Evolutionary conservation across 2,888 invertebrate species (phyloP).

Genomic region (Oxycera nigricornis): DNA sequence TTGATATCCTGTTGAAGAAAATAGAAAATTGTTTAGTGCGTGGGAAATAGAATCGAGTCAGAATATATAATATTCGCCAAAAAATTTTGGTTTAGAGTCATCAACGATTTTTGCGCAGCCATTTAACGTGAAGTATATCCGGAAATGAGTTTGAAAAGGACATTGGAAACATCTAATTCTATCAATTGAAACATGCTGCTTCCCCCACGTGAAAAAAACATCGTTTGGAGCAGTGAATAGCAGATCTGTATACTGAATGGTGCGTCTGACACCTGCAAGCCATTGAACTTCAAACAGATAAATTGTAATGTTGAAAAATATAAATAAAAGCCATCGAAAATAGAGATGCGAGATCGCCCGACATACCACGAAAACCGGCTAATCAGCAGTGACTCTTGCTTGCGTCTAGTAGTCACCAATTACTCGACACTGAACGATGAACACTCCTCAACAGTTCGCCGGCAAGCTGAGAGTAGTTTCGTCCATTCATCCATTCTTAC

Average conservation of each 20-base stretch:
- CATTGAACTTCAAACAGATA: constrained; percentile 25
- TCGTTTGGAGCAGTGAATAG: too few species aligned
- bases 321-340: constrained; percentile 3
- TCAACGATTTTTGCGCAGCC: too few species aligned
- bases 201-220: neutral
- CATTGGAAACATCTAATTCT: too few species aligned
- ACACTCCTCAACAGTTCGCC: neutral
- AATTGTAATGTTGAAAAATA: constrained; percentile 18
- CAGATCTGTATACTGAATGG: neutral
- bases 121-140: too few species aligned
- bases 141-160: too few species aligned
- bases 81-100: too few species aligned
- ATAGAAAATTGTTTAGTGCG: too few species aligned
- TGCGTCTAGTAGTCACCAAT: too few species aligned
- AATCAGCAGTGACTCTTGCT: neutral
- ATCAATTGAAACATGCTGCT: too few species aligned
- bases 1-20: too few species aligned
- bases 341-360: neutral
- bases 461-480: neutral
- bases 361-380: neutral
- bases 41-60: too few species aligned
- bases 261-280: neutral
- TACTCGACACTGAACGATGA: neutral
- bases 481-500: constrained; percentile 11
- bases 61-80: too few species aligned